Percentiles rank a stretch among this genome's conserved stretches.
Evolutionary conservation across 92 coral and sea anemone species (phyloP).

Genomic region (Epizoanthus fatuus): DNA sequence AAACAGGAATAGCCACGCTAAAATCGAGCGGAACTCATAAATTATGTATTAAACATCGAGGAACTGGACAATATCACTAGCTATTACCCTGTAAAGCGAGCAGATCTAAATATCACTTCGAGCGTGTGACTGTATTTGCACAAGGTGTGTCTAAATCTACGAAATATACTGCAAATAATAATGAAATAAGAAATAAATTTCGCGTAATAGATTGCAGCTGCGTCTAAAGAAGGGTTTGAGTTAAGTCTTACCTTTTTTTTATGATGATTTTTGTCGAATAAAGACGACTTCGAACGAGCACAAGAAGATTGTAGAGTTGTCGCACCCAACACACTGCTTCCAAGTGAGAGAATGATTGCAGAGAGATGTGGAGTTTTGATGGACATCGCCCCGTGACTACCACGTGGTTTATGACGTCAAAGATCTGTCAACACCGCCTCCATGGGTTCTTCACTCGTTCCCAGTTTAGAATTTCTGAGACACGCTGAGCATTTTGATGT

Average conservation of each 20-base stretch:
- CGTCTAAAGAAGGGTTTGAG: neutral
- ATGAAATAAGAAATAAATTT: neutral
- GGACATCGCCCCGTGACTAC: conserved; percentile 30
- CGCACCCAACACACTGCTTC: conserved; percentile 16
- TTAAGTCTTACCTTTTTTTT: neutral
- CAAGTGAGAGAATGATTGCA: conserved; percentile 21
- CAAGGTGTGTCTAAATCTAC: conserved; percentile 28
- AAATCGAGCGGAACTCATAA: neutral
- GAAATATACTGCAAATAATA: neutral
- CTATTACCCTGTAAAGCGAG: conserved; percentile 3
- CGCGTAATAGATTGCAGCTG: neutral
- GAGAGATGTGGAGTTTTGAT: conserved; percentile 7
- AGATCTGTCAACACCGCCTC: conserved; percentile 6
- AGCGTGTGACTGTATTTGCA: neutral
- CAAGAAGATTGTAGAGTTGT: neutral
- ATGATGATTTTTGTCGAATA: conserved; percentile 17
- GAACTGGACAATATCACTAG: conserved; percentile 3
- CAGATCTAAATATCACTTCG: neutral
- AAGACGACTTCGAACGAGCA: neutral
- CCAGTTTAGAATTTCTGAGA: too few relatives aligned
- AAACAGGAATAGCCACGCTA: neutral
- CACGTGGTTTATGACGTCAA: conserved; percentile 29
- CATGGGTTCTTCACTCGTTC: too few relatives aligned
- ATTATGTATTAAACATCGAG: neutral
- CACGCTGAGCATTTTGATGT: too few relatives aligned